Evolutionary conservation across 2,113 vertebrate genomes (phyloP), one percentile per base, ranked within the genome.

Genomic region (Vimba vimba): DNA sequence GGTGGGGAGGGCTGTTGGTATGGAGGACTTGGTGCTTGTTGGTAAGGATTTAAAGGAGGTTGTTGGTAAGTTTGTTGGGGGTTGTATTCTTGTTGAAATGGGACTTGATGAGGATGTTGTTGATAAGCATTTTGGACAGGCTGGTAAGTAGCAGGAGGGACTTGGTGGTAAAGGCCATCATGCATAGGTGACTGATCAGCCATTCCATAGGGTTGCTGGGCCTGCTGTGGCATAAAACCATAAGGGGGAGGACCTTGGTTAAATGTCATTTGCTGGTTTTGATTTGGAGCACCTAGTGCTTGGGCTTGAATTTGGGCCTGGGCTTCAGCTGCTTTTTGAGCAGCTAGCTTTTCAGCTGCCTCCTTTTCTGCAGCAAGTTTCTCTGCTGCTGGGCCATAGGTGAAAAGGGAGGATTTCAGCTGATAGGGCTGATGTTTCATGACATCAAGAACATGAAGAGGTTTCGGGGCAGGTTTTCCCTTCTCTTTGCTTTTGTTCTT

Each of bases 401-500:
- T 97, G 93, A 99, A 99, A 91, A 99, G 94, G 73, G 98, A 97
- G 0, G 97, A 94, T 33, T 95, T 96, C 0, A 99, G 95, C 90
- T 99, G 97, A 86, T 99, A 99, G 0, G 98, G 97, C 25, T 99
- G 96, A 91, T 99, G 97, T 89, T 98, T 99, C 98, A 99, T 99
- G 84, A 99, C 97, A 89, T 99, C 97, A 89, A 99, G 88, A 80
- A 96, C 94, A 88, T 95, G 97, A 75, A 99, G 96, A 27, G 94
- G 94, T 93, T 99, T 99, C 83, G 95, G 96, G 75, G 96, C 85
- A 91, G 95, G 96, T 93, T 89, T 95, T 92, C 92, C 93, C 95
- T 94, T 94, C 0, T 89, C 90, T 96, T 91, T 95, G 94, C 92
- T 94, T 95, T 95, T 96, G 91, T 93, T 95, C 90, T 95, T 95